Evolutionary conservation across 1,140 invertebrate species (phyloP), one percentile per base, ranked within the genome.

Genomic region (Tribolium madens): DNA sequence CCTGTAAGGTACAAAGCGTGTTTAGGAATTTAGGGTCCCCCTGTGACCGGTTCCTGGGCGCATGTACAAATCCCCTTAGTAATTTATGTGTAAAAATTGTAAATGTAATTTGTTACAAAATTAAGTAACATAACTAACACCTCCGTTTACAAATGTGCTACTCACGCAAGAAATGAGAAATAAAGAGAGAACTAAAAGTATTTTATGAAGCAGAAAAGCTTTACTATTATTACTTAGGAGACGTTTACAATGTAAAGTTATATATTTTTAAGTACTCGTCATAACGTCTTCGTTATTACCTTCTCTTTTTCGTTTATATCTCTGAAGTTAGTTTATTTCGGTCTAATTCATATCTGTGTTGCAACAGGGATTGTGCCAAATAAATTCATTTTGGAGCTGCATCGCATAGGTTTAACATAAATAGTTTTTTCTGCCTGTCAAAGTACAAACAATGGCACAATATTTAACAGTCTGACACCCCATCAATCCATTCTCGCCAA

Each of bases 231-330:
- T 64, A 64, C 57, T 64, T 64, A 64, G 57, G 57, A 31, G 57
- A 64, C 57, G 57, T 64, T 64, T 64, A 64, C 57, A 64, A 64
- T 64, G 57, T 64, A 64, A 64, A 64, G 57, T 64, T 64, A 64
- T 64, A 64, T 64, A 64, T 64, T 64, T 64, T 64, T 64, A 64
- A 64, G 57, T 64, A 64, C 57, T 26, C 9, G 26, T 64, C 57
- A 64, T 64, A 64, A 64, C 52, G 52, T 64, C 57, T 33, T 64
- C 21, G 57, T 26, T 57, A 18, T 26, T 57, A 64, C 26, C 12
- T 64, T 64, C 26, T 26, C 26, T 42, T 64, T 50, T 64, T 64
- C 57, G n/a, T 33, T 18, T 57, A 57, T 57, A 57, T 5, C 52
- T 21, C n/a, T 57, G 17, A 33, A 18, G 21, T 64, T 64, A 10